phyloP scores from a whole-genome alignment of 2,888 invertebrate genomes.

The Drosophila pegasa region DNA sequence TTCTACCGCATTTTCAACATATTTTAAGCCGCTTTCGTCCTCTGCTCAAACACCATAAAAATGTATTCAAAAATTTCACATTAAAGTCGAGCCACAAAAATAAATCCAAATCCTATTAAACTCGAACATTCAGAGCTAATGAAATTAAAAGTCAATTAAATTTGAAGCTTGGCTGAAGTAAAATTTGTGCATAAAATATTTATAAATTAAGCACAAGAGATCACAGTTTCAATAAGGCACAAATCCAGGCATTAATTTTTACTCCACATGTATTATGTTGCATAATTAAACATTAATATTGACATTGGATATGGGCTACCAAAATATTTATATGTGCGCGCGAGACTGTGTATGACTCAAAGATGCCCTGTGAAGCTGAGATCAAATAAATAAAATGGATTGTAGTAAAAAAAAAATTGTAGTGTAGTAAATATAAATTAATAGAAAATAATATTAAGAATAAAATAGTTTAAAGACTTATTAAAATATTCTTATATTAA shows the following conservation, averaged over 20 bases:
- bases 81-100: slow-evolving; percentile 40
- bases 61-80: slow-evolving; percentile 3
- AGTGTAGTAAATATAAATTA: no score
- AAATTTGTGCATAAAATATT: slow-evolving; percentile 40
- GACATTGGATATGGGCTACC: slow-evolving; percentile 23
- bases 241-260: slow-evolving; percentile 24
- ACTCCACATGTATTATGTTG: slow-evolving; percentile 34
- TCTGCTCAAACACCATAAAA: background rate
- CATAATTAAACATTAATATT: slow-evolving; percentile 61
- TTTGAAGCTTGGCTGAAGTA: slow-evolving; percentile 42
- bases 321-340: background rate
- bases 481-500: no score
- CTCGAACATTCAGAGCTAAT: slow-evolving; percentile 51
- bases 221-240: slow-evolving; percentile 23
- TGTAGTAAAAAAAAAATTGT: no score
- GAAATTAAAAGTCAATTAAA: slow-evolving; percentile 75
- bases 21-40: background rate
- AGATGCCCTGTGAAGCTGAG: slow-evolving; percentile 12
- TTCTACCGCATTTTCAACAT: background rate
- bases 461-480: no score
- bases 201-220: slow-evolving; percentile 38
- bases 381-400: background rate
- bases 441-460: no score
- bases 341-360: background rate
- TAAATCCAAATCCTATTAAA: slow-evolving; percentile 54